phyloP scores from a whole-genome alignment of 2,888 invertebrate species.

The Antheraea yamamai region DNA sequence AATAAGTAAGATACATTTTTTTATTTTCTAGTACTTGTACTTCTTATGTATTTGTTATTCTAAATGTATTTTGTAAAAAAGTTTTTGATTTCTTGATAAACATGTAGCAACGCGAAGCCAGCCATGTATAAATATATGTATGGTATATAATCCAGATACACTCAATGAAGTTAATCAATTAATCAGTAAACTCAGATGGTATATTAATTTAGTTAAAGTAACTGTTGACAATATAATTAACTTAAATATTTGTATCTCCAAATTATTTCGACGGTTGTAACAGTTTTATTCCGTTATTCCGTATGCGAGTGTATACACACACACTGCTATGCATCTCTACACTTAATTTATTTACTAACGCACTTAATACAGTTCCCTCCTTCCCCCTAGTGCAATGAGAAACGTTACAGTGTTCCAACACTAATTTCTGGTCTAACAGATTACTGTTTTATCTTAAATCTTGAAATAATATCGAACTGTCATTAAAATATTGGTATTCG shows the following conservation, averaged over 20 bases:
- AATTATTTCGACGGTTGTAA: neutral
- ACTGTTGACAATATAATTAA: neutral
- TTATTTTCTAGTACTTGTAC: no score
- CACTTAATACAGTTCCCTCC: constrained; percentile 20
- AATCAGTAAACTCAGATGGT: neutral
- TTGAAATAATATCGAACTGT: neutral
- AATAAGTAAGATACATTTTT: no score
- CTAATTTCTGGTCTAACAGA: neutral
- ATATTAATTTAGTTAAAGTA: neutral
- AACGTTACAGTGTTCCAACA: constrained; percentile 15
- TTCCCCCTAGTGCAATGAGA: constrained; percentile 28
- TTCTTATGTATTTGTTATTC: no score
- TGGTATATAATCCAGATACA: no score
- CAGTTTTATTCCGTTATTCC: neutral
- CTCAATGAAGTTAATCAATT: no score
- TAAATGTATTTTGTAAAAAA: no score
- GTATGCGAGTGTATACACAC: neutral
- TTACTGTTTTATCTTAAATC: neutral
- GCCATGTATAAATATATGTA: no score
- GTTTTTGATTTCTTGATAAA: no score
- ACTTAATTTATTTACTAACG: constrained; percentile 13
- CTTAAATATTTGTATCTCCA: neutral
- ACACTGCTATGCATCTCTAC: neutral
- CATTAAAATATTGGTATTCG: neutral
- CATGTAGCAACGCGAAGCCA: no score